These are phyloP conservation scores for Atherinomorus stipes DNA, from an alignment of 2,113 vertebrate species.

Conservation along the genomic window DNA sequence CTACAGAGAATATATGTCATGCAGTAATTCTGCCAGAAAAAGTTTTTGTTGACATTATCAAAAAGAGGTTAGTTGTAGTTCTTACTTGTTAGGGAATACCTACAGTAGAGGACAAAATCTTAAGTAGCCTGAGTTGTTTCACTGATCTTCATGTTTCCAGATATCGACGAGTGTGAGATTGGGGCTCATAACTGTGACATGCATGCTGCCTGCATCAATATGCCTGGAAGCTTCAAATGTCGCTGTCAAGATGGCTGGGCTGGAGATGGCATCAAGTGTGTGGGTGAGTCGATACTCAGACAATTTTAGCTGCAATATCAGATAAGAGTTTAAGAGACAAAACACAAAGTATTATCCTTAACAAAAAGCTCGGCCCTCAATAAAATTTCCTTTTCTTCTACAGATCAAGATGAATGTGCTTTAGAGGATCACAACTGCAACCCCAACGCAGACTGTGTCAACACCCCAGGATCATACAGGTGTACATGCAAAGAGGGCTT, in stretches of 20 bases:
- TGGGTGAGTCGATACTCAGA: slow-evolving; percentile 83
- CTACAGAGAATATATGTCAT: too few relatives aligned
- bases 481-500: slow-evolving; percentile 91
- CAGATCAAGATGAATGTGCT: slow-evolving; percentile 92
- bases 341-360: neutral
- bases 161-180: slow-evolving; percentile 92
- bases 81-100: neutral
- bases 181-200: slow-evolving; percentile 92
- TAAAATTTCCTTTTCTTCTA: neutral
- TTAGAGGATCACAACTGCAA: slow-evolving; percentile 90
- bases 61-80: neutral
- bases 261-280: slow-evolving; percentile 91
- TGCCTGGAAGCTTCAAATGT: slow-evolving; percentile 94
- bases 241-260: slow-evolving; percentile 92
- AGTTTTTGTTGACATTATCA: too few relatives aligned
- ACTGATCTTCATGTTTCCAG: slow-evolving; percentile 64
- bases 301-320: neutral
- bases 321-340: neutral
- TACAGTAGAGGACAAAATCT: too few relatives aligned
- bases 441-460: slow-evolving; percentile 89
- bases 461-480: slow-evolving; percentile 90
- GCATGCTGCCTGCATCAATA: slow-evolving; percentile 91
- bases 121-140: neutral
- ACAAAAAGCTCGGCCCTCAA: neutral
- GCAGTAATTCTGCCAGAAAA: too few relatives aligned